Conservation (phyloP, 2,888 invertebrate species). For the Gryllus longicercus region DNA sequence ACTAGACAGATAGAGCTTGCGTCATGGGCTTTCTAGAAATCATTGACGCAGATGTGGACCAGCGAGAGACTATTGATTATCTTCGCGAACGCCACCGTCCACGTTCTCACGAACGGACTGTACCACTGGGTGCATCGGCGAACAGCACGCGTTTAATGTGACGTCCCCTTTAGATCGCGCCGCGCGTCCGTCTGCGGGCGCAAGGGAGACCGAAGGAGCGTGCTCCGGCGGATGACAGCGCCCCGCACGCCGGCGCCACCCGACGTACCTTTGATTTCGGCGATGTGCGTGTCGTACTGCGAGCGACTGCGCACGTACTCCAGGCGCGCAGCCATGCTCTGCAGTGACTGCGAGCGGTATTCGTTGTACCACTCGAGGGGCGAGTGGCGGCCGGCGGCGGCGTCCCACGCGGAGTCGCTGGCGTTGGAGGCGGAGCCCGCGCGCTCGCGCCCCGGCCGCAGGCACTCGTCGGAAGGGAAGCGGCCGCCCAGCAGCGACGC, state of each 20-base stretch:
- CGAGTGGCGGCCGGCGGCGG: constrained; percentile 30
- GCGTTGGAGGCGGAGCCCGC: constrained; percentile 35
- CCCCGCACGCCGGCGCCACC: constrained; percentile 34
- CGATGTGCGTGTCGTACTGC: constrained; percentile 83
- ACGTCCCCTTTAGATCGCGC: too few species aligned
- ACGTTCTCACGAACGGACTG: too few species aligned
- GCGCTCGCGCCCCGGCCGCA: constrained; percentile 40
- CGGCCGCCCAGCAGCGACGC: constrained; percentile 49
- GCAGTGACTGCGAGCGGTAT: constrained; percentile 58
- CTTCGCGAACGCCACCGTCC: too few species aligned
- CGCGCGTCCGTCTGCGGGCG: not conserved
- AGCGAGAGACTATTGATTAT: too few species aligned
- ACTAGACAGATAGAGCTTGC: too few species aligned
- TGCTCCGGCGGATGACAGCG: not conserved
- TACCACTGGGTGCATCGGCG: too few species aligned
- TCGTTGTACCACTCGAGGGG: constrained; percentile 56
- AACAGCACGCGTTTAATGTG: too few species aligned
- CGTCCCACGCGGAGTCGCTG: constrained; percentile 35
- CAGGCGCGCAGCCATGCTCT: constrained; percentile 62
- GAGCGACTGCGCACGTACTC: constrained; percentile 74
- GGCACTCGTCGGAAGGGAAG: constrained; percentile 56
- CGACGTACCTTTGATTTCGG: constrained; percentile 74
- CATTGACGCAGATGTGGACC: too few species aligned
- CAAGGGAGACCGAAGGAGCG: not conserved
- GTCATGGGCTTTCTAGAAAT: too few species aligned